A percentile compares a stretch with the other conserved stretches of the same genome.
Evolutionary conservation across 2,888 invertebrate genomes (phyloP).

Genomic region (Ennomos quercinarius): DNA sequence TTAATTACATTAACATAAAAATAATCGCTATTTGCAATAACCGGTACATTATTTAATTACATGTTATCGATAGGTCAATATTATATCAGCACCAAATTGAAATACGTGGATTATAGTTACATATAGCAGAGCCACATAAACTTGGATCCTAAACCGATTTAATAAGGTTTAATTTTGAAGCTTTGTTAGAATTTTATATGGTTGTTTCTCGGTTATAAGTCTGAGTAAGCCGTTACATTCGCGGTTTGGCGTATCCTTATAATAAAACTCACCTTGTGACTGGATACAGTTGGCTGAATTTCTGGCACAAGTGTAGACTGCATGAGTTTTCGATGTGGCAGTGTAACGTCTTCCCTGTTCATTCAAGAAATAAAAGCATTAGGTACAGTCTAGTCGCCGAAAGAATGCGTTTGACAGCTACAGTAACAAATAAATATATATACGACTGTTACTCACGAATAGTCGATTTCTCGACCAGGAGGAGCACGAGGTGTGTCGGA

Average conservation of each 20-base stretch:
- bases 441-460: no score
- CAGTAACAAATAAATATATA: no score
- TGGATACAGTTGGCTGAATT: conserved; percentile 93
- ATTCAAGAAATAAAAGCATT: conserved; percentile 33
- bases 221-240: conserved; percentile 7
- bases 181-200: not conserved
- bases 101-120: conserved; percentile 16
- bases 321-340: conserved; percentile 89
- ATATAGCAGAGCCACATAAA: conserved; percentile 10
- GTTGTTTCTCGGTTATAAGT: conserved; percentile 3
- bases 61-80: conserved; percentile 23
- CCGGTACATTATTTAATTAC: not conserved
- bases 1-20: no score
- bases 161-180: conserved; percentile 20
- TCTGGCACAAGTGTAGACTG: conserved; percentile 94
- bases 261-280: conserved; percentile 84
- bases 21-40: no score
- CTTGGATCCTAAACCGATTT: conserved; percentile 16
- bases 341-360: conserved; percentile 87
- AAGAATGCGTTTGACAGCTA: no score
- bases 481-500: no score
- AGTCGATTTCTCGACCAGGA: no score
- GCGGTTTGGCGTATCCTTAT: conserved; percentile 7
- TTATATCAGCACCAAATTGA: conserved; percentile 14
- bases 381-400: not conserved